Evolutionary conservation across 2,888 invertebrate species (phyloP), one percentile per base, ranked within the genome.

Genomic region (Cheilosia urbana): DNA sequence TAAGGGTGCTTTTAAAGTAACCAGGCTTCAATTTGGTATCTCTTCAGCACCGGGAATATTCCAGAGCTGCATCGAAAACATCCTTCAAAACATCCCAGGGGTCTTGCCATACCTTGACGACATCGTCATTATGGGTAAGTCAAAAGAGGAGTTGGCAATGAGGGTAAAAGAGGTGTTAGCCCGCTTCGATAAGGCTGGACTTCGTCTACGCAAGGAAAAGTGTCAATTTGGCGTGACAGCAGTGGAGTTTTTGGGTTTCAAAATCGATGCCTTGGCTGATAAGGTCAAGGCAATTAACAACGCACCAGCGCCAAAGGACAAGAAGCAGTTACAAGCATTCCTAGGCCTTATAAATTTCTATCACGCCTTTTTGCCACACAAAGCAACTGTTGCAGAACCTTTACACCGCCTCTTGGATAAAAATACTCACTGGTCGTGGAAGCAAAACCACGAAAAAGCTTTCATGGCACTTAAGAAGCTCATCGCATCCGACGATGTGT

Each of bases 11-110:
- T n/a, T n/a, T 68, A 69, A 73, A 27, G 88, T 88, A 21, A 88
- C 73, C 11, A 77, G 89, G 2, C 75, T 34, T 90, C 89, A 88
- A 71, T 89, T 89, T 71, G 88, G 89, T 5, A 83, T 89, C 19
- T 84, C 66, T 1, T 76, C 85, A 75, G 87, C 83, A 4, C 79
- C 80, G 19, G 77, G 75, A 15, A 87, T 78, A 45, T 88, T 87
- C 68, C 76, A 88, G 66, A 79, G 37, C 60, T 75, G 71, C 65
- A 82, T 81, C 24, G 80, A 85, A 79, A 79, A 51, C 24, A 63
- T 85, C 5, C 58, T 40, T 27, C 81, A 81, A 82, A 79, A 45
- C 24, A 65, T 83, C 2, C 51, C 37, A 49, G 51, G 51, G 19
- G 51, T 60, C 7, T 47, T 69, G 34, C 51, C 53, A 47, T 77